Base-by-base conservation (phyloP, 2,797 vertebrate genomes). In the Loriculus beryllinus region DNA sequence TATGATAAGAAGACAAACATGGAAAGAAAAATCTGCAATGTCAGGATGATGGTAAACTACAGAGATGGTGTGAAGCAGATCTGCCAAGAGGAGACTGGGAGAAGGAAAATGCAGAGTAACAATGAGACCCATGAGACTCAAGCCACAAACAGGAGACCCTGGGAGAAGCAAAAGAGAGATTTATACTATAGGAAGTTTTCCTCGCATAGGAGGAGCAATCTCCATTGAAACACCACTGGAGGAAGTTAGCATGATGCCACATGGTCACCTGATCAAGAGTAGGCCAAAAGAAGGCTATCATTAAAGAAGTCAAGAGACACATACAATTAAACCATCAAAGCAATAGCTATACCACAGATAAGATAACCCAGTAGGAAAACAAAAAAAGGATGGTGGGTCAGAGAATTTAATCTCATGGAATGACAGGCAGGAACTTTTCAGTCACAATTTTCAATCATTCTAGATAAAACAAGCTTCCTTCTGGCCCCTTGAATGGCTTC, bases 221-320 rank as follows among this genome's bases (percentile, higher is more conserved):
- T 75, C 22, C 33, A n/a, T 68, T 78, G 60, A 85, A 96, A 85
- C 52, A 71, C 12, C 33, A 79, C 48, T 47, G 57, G 37, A 92
- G 42, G 56, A 95, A 84, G 45, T 43, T 37, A 90, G 86, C 72
- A 92, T 26, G 70, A 88, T 7, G 12, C 45, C 78, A 92, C 60
- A 49, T 47, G 62, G 75, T n/a, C 88, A 94, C 64, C 52, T 87
- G 75, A 88, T 80, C 78, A 92, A 80, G 56, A 92, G 35, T 71
- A 35, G 68, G 60, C 64, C 64, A 92, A 70, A 19, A 76, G 75
- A 90, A 29, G 37, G 48, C 67, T 84, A 79, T 82, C 75, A 71
- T 90, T 84, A 92, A 82, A 84, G 59, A 95, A 64, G 81, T 93
- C 83, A 92, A 68, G 76, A 96, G 86, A 95, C 60, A 88, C 2